These are phyloP conservation scores for Cylloceria caligata DNA, from an alignment of 2,888 invertebrate genomes.

Conservation along the genomic window DNA sequence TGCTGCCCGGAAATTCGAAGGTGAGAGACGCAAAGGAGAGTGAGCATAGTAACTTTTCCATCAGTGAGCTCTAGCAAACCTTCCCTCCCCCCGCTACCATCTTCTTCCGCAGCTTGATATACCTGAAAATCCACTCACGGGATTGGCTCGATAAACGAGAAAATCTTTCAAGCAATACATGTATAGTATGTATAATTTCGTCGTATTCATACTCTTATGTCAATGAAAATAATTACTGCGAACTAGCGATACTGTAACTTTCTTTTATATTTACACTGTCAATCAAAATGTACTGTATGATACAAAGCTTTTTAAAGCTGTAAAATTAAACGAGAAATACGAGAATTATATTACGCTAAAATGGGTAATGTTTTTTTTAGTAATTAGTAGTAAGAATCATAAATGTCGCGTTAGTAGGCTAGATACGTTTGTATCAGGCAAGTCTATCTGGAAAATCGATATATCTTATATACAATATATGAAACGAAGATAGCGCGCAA, in stretches of 20 bases:
- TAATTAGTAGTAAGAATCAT: too few relatives aligned
- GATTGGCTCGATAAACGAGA: constrained; percentile 56
- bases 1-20: constrained; percentile 39
- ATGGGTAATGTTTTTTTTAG: too few relatives aligned
- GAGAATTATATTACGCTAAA: too few relatives aligned
- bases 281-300: background rate
- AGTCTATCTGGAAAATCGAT: too few relatives aligned
- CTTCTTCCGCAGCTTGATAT: constrained; percentile 15
- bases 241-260: background rate
- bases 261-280: background rate
- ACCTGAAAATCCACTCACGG: constrained; percentile 54
- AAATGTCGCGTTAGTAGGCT: too few relatives aligned
- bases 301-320: too few relatives aligned
- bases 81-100: background rate
- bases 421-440: too few relatives aligned
- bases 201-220: background rate
- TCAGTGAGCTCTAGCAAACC: constrained; percentile 27
- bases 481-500: too few relatives aligned
- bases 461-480: too few relatives aligned
- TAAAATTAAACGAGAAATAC: too few relatives aligned
- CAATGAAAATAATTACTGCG: constrained; percentile 1
- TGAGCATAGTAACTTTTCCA: constrained; percentile 40
- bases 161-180: constrained; percentile 16
- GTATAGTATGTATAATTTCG: background rate
- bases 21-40: constrained; percentile 23